phyloP scores from a whole-genome alignment of 2,113 vertebrate species.

The Tamias sibiricus region DNA sequence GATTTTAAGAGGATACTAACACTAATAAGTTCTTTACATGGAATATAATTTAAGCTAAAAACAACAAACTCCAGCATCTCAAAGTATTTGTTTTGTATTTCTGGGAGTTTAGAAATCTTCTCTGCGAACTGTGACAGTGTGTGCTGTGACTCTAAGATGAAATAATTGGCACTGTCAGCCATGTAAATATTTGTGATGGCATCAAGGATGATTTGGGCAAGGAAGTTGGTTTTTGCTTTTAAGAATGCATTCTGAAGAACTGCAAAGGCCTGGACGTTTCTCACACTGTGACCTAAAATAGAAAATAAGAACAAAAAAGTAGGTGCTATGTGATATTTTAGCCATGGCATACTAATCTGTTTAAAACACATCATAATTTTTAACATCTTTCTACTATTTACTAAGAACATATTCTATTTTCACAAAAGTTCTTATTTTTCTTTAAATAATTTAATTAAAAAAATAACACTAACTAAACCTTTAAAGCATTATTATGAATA shows the following conservation, averaged over 20 bases:
- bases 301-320: conserved; percentile 66
- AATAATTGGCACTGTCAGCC: conserved; percentile 97
- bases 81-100: conserved; percentile 97
- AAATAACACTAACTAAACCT: neutral
- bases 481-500: neutral
- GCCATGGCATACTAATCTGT: neutral
- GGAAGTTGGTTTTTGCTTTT: conserved; percentile 94
- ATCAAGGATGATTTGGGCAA: conserved; percentile 96
- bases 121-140: conserved; percentile 97
- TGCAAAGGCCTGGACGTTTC: conserved; percentile 97
- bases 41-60: conserved; percentile 98
- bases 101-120: conserved; percentile 94
- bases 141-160: conserved; percentile 98
- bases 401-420: neutral
- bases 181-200: conserved; percentile 96
- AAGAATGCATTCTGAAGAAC: conserved; percentile 98
- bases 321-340: conserved; percentile 39
- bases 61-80: conserved; percentile 98
- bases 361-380: conserved; percentile 1
- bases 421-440: conserved; percentile 40
- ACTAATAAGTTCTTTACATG: conserved; percentile 99
- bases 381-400: neutral
- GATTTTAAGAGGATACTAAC: conserved; percentile 98
- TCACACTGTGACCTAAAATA: conserved; percentile 92
- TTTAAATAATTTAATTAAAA: conserved; percentile 57